Conservation (phyloP, 2,113 vertebrate species). For the Cyphomyrus plagiostoma region DNA sequence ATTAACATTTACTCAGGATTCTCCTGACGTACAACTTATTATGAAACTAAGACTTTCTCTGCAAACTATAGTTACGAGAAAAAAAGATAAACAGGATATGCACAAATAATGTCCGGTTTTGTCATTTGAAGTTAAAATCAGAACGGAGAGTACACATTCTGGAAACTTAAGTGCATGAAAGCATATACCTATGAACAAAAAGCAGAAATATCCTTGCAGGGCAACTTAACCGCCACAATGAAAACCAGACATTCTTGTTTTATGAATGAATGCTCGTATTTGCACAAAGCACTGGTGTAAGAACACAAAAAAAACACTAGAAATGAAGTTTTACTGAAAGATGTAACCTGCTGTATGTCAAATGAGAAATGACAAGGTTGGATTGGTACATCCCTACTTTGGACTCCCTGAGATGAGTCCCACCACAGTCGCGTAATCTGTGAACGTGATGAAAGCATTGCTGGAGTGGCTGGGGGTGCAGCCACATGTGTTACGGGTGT, state of each 20-base stretch:
- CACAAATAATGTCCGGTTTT: not conserved
- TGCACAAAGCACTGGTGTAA: not conserved
- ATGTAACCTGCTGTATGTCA: too few species aligned
- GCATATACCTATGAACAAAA: not conserved
- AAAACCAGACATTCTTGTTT: not conserved
- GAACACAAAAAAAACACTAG: too few species aligned
- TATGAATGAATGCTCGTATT: not conserved
- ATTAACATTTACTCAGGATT: not conserved
- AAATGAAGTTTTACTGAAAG: too few species aligned
- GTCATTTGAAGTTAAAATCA: not conserved
- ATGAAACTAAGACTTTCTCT: not conserved
- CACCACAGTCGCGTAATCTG: not conserved
- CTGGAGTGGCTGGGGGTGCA: not conserved
- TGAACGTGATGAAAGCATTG: not conserved
- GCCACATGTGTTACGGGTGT: too few species aligned
- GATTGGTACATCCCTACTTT: too few species aligned
- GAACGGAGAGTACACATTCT: not conserved
- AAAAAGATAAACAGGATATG: not conserved
- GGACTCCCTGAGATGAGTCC: not conserved
- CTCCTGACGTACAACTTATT: not conserved
- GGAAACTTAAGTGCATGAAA: not conserved
- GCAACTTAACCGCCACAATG: not conserved
- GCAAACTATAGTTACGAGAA: not conserved
- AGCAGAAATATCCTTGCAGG: not conserved
- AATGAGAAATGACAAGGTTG: too few species aligned